Percentiles rank a stretch among this genome's conserved stretches.
Evolutionary conservation across 2,888 invertebrate genomes (phyloP).

Genomic region (Fissipunctia ypsillon): DNA sequence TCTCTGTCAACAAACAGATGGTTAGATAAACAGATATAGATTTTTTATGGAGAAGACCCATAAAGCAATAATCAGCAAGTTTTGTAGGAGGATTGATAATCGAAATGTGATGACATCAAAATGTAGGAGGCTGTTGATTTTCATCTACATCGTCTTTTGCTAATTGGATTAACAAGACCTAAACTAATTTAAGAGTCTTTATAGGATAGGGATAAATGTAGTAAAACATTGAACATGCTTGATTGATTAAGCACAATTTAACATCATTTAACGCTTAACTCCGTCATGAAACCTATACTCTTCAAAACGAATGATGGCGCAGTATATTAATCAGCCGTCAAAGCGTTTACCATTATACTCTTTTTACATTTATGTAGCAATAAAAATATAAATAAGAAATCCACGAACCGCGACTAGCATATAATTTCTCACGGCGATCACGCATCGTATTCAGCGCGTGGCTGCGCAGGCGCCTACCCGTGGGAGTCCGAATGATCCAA

Average conservation of each 20-base stretch:
- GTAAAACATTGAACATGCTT: not conserved
- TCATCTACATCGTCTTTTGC: not conserved
- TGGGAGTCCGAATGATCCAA: conserved; percentile 74
- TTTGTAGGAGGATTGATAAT: conserved; percentile 29
- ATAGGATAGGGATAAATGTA: not conserved
- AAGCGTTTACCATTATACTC: conserved; percentile 31
- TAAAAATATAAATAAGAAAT: conserved; percentile 73
- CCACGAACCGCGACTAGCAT: conserved; percentile 82
- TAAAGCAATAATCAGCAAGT: conserved; percentile 9
- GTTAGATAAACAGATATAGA: conserved; percentile 18
- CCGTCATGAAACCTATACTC: not conserved
- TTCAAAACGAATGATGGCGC: conserved; percentile 1
- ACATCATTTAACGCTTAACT: not conserved
- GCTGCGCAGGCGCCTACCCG: conserved; percentile 76
- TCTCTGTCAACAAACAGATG: conserved; percentile 1
- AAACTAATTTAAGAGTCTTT: not conserved
- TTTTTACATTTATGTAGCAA: conserved; percentile 45
- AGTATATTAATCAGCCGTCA: conserved; percentile 16
- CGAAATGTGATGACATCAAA: conserved; percentile 27
- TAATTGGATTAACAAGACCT: conserved; percentile 13
- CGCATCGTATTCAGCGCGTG: conserved; percentile 74
- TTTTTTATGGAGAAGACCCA: conserved; percentile 1
- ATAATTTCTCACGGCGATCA: conserved; percentile 88
- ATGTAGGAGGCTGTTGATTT: conserved; percentile 20
- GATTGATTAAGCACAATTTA: not conserved